A percentile compares a stretch with the other conserved stretches of the same genome.
phyloP scores from a whole-genome alignment of 2,797 vertebrate genomes.

The Pangasius macronema region DNA sequence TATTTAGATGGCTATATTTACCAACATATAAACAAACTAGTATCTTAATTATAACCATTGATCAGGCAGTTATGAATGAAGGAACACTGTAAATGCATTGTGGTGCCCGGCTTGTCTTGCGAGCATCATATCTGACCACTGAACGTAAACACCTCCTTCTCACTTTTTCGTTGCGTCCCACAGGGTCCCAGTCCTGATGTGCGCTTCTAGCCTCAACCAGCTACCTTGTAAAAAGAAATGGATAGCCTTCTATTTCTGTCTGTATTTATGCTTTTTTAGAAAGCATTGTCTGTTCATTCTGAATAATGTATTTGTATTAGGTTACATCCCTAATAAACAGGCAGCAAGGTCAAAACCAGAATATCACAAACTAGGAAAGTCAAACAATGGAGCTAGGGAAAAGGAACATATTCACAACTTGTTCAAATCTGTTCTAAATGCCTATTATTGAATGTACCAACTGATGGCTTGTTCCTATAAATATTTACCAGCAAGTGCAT shows the following conservation, averaged over 20 bases:
- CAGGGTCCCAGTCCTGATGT: not conserved
- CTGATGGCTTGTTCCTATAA: not conserved
- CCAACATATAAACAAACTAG: not conserved
- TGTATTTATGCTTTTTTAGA: not conserved
- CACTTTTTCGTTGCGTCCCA: not conserved
- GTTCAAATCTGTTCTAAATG: not conserved
- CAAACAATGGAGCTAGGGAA: not conserved
- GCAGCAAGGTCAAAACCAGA: not conserved
- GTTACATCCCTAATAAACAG: not conserved
- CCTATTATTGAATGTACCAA: not conserved
- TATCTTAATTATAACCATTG: not conserved
- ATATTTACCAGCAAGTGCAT: not conserved
- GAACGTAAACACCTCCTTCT: not conserved
- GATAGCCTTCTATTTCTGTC: not conserved
- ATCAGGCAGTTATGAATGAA: not conserved
- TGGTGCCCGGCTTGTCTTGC: not conserved
- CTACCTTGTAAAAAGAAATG: not conserved
- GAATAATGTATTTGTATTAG: not conserved
- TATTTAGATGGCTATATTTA: not conserved
- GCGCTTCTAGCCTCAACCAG: not conserved
- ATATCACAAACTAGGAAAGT: not conserved
- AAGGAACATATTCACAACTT: not conserved
- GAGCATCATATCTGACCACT: not conserved
- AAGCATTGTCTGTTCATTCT: not conserved
- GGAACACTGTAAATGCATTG: not conserved